Evolutionary conservation across 2,113 vertebrate species (phyloP).

Genomic region (Aegotheles bennettii): DNA sequence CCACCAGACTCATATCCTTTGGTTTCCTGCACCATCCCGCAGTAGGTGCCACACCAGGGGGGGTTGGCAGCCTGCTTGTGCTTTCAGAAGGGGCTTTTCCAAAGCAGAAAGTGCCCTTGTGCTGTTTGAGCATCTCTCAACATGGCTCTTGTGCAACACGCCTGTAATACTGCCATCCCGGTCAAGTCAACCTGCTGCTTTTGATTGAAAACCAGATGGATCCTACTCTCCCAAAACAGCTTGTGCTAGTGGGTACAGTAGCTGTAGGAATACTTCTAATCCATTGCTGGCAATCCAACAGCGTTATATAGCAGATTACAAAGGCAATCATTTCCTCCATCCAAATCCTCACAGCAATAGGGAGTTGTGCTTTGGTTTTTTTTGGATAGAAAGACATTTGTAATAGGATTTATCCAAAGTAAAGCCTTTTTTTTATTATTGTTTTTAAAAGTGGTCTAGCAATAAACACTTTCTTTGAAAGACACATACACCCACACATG

Average conservation of each 20-base stretch:
- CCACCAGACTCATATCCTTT: neutral
- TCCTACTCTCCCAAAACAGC: neutral
- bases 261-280: neutral
- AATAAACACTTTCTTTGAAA: slow-evolving; percentile 68
- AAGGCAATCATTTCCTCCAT: neutral
- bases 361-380: neutral
- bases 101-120: neutral
- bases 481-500: slow-evolving; percentile 45
- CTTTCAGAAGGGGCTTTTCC: slow-evolving; percentile 12
- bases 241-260: neutral
- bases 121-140: neutral
- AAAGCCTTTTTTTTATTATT: neutral
- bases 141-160: neutral
- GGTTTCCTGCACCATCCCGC: neutral
- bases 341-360: neutral
- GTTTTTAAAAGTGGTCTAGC: slow-evolving; percentile 60
- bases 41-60: neutral
- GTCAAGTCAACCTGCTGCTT: neutral
- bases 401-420: slow-evolving; percentile 19
- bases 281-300: neutral
- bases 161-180: neutral
- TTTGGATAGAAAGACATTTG: neutral
- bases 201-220: neutral
- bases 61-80: slow-evolving; percentile 30
- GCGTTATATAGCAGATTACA: neutral